Conservation (phyloP, 2,797 vertebrate genomes). For the Enteromius afrohamiltoni region DNA sequence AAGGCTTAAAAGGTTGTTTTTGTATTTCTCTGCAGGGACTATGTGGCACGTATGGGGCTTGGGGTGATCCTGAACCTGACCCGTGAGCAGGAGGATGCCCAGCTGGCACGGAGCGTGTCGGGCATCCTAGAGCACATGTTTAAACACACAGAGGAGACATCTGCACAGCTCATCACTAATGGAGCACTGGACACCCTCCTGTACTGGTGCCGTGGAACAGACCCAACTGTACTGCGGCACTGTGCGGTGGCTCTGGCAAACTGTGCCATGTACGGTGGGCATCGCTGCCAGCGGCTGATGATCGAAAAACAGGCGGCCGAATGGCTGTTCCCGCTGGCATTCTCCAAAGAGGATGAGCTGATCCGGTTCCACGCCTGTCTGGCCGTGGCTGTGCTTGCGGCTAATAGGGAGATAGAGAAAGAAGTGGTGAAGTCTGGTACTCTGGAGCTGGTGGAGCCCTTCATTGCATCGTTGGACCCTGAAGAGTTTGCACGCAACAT, state of each 20-base stretch:
- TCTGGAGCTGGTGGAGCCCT: constrained; percentile 94
- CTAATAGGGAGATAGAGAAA: constrained; percentile 93
- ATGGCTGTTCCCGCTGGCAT: constrained; percentile 97
- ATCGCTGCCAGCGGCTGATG: constrained; percentile 92
- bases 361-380: constrained; percentile 93
- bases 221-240: constrained; percentile 88
- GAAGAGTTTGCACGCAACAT: constrained; percentile 86
- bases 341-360: constrained; percentile 92
- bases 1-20: background rate
- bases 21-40: constrained; percentile 80
- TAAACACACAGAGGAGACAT: constrained; percentile 97
- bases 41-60: constrained; percentile 89
- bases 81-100: constrained; percentile 85
- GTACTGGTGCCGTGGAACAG: constrained; percentile 94
- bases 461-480: constrained; percentile 91
- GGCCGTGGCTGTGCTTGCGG: constrained; percentile 89
- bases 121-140: constrained; percentile 99
- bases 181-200: constrained; percentile 92
- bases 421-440: constrained; percentile 97
- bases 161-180: constrained; percentile 85
- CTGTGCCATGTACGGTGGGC: constrained; percentile 95
- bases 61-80: constrained; percentile 92
- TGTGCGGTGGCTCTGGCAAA: constrained; percentile 93
- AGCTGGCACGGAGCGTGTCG: constrained; percentile 86
- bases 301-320: constrained; percentile 92